Conservation (phyloP, 2,797 vertebrate species). For the Cossypha polioptera region DNA sequence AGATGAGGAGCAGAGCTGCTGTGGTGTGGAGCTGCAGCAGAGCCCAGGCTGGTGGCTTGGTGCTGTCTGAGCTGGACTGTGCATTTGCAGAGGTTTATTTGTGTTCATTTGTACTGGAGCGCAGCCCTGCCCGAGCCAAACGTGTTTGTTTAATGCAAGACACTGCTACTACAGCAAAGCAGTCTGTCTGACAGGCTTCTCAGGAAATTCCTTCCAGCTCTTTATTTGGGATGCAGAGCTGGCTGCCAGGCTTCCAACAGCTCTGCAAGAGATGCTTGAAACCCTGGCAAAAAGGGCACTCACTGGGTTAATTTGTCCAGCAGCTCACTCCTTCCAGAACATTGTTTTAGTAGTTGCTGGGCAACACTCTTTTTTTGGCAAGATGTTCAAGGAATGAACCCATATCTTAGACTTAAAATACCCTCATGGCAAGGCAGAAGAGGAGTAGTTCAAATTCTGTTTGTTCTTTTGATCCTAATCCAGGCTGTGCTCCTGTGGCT, state of each 20-base stretch:
- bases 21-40: not conserved
- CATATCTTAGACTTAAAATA: slow-evolving; percentile 69
- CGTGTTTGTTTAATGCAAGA: not conserved
- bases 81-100: not conserved
- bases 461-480: slow-evolving; percentile 53
- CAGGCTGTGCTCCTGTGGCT: not conserved
- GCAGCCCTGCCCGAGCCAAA: fast-evolving
- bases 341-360: slow-evolving; percentile 70
- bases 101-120: not conserved
- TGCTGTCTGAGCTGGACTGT: fast-evolving
- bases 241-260: not conserved
- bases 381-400: slow-evolving; percentile 60
- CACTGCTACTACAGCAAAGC: not conserved
- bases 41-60: fast-evolving
- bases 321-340: slow-evolving; percentile 26
- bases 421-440: slow-evolving; percentile 17
- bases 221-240: not conserved
- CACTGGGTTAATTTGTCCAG: slow-evolving; percentile 37
- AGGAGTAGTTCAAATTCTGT: slow-evolving; percentile 36
- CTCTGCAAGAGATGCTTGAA: not conserved
- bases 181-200: slow-evolving; percentile 3
- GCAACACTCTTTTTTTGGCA: slow-evolving; percentile 69
- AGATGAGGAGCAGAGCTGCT: fast-evolving
- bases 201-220: not conserved
- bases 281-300: not conserved